phyloP scores from a whole-genome alignment of 2,888 invertebrate species.

The Ptychoptera contaminata region DNA sequence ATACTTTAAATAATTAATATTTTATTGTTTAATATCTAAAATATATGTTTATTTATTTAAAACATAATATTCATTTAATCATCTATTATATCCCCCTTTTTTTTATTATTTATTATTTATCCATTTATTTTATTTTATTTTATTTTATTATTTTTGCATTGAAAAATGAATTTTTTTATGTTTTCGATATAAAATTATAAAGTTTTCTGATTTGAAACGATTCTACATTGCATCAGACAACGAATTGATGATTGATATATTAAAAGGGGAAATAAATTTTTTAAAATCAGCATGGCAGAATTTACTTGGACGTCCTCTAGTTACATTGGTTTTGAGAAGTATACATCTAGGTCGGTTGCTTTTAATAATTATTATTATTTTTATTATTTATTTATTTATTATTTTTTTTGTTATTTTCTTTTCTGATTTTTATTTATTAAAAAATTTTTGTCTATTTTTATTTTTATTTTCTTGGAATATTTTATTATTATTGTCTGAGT shows the following conservation, averaged over 20 bases:
- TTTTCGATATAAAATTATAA: slow-evolving; percentile 20
- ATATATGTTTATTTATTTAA: slow-evolving; percentile 1
- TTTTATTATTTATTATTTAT: not conserved
- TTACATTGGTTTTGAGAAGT: slow-evolving; percentile 78
- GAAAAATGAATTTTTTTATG: not conserved
- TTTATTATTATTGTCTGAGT: not conserved
- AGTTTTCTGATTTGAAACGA: slow-evolving; percentile 95
- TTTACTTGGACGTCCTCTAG: slow-evolving; percentile 90
- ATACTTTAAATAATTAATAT: not conserved
- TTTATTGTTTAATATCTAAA: not conserved
- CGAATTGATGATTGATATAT: slow-evolving; percentile 93
- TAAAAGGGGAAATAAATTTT: slow-evolving; percentile 94
- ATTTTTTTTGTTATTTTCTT: slow-evolving; percentile 10
- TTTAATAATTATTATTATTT: not conserved
- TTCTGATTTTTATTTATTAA: slow-evolving; percentile 3
- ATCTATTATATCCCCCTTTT: not conserved
- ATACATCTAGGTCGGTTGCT: slow-evolving; percentile 64
- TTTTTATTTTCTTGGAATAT: slow-evolving; percentile 10
- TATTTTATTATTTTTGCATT: not conserved
- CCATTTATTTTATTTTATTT: not conserved
- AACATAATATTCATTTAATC: not conserved
- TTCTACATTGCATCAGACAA: slow-evolving; percentile 98
- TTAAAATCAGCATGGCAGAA: slow-evolving; percentile 97
- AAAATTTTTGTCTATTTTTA: slow-evolving; percentile 6
- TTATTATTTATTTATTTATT: slow-evolving; percentile 1